Base-by-base conservation (phyloP, 2,888 invertebrate genomes). In the Ctenicera cuprea region DNA sequence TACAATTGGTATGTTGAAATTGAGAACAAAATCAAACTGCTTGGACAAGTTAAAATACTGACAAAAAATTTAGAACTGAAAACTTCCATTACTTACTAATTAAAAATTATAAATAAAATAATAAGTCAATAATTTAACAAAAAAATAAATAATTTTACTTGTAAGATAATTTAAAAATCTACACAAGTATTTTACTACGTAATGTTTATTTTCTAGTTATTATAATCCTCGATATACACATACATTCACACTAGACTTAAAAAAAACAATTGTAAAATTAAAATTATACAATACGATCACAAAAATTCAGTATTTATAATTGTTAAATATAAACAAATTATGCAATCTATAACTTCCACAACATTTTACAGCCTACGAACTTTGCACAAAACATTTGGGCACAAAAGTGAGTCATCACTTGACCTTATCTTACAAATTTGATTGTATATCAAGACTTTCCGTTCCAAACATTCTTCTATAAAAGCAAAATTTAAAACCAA, bases 261-360 rank as follows among this genome's bases (percentile, higher is more conserved):
- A 61, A 61, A 65, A 63, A 68, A 52, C 22, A 52, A 22, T 41
- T 61, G 52, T 50, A 69, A 54, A 57, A 26, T 63, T 54, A 62
- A 54, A 68, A 74, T 70, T 74, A 74, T 73, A 71, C 37, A 61
- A 74, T 74, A 74, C 74, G 74, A 74, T 74, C 74, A 74, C 74
- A 74, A 74, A 71, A 67, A 67, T 71, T 74, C 68, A 64, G 68
- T 69, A 69, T 73, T 67, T 63, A 52, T 61, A 65, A 72, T 33
- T 38, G 59, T 16, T 61, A 61, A 63, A 70, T 50, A 63, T 70
- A 70, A 70, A 63, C 52, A 63, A 70, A 70, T 43, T 37, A 63
- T 52, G 70, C 38, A 63, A 70, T 41, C 70, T 63, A 70, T 20
- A 63, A 43, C 61, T 63, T 43, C 62, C 72, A 72, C 61, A 72